Base-by-base conservation (phyloP, 2,888 invertebrate species). In the Drosophila emarginata region DNA sequence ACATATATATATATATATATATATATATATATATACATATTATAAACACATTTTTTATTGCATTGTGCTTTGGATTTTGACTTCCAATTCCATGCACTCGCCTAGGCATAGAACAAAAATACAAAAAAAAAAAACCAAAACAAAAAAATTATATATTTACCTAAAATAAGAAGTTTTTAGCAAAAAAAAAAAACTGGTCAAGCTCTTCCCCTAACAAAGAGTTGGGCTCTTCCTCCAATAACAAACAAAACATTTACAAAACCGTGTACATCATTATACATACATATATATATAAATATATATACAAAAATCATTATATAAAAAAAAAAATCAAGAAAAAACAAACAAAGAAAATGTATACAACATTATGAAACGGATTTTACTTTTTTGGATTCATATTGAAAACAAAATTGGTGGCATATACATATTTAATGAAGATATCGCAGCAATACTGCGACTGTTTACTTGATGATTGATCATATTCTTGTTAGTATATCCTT, bases 151-250 rank as follows among this genome's bases (percentile, higher is more conserved):
- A 53, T 26, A 59, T 59, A 32, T 26, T 26, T 26, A 26, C 26
- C 26, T 26, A 23, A 9, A 32, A 32, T 37, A 11, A 21, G 32
- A 40, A 32, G 23, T 57, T 56, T 68, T 63, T 71, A 71, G 69
- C 59, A 56, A 71, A 71, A 69, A 69, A 56, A 56, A 71, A 71
- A 69, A 69, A 54, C 54, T 54, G 54, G 32, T 54, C 18, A 54
- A 54, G 54, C 54, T 54, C 36, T 54, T 36, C 54, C 54, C 54
- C 36, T 54, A 54, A 54, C 18, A 36, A 54, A 54, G 54, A 18
- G 54, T 54, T 54, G 54, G 54, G 32, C 26, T 54, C 14, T 5
- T 36, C 14, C 28, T 54, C 54, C 23, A 45, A 45, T 12, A 54
- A 45, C 45, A 59, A 45, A 50, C 50, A 50, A 60, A 18, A 12